A percentile compares a stretch with the other conserved stretches of the same genome.
Evolutionary conservation across 2,113 vertebrate genomes (phyloP).

Genomic region (Burhinus oedicnemus): DNA sequence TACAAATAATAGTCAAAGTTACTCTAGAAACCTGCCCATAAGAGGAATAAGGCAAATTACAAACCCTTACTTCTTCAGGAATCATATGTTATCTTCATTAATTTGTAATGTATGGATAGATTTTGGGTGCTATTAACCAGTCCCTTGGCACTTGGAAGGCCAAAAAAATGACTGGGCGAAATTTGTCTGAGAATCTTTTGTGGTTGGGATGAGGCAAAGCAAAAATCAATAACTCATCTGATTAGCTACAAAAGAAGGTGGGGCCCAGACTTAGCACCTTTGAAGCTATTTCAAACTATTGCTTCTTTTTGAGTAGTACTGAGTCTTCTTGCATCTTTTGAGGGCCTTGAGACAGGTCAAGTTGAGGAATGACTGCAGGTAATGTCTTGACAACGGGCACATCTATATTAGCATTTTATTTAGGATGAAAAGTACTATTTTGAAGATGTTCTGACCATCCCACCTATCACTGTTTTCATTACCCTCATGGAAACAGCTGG

Average conservation of each 20-base stretch:
- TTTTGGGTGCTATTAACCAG: not conserved
- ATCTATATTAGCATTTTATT: not conserved
- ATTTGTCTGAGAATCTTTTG: not conserved
- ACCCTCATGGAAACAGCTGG: not conserved
- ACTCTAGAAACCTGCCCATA: fast-evolving
- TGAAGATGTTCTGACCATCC: not conserved
- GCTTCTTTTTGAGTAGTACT: not conserved
- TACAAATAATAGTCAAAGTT: not conserved
- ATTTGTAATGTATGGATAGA: not conserved
- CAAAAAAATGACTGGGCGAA: not conserved
- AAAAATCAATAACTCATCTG: not conserved
- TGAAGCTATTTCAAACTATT: not conserved
- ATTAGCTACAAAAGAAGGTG: not conserved
- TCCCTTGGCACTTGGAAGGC: not conserved
- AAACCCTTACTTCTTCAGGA: not conserved
- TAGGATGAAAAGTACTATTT: not conserved
- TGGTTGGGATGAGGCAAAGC: not conserved
- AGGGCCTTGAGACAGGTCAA: not conserved
- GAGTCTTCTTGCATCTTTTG: not conserved
- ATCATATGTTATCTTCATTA: not conserved
- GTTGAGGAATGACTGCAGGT: not conserved
- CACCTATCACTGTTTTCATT: not conserved
- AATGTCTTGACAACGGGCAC: not conserved
- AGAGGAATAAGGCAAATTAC: not conserved
- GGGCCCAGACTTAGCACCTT: not conserved